Evolutionary conservation across 2,797 vertebrate species (phyloP), one percentile per base, ranked within the genome.

Genomic region (Microctenopoma stevenorrisi): DNA sequence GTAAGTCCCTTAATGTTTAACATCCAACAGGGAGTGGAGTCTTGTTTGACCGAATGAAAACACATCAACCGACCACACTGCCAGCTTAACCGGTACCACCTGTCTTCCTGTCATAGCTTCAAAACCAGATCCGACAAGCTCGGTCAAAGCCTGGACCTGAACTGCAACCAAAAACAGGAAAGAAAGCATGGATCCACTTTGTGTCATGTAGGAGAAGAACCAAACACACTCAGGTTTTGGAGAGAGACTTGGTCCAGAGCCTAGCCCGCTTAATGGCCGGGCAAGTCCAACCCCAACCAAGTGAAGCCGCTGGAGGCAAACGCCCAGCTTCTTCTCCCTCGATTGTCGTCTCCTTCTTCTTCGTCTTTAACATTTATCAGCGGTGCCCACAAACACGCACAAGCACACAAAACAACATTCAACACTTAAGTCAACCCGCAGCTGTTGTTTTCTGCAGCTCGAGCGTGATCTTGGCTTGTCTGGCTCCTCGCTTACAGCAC

Each of bases 41-140:
- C 40, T 73, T 46, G 61, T 46, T 53, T 28, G 61, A 67, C 40
- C 40, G 38, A 9, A 42, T 58, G 46, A 47, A 7, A 47, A 44
- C 47, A 64, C 51, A 7, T 43, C 53, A 73, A 76, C 58, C 42
- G 38, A 78, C 78, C 68, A 60, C 81, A 86, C 85, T 87, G 81
- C 88, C 87, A 82, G 62, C 67, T 40, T 57, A 30, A 54, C 48
- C 73, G 28, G 68, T 50, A 72, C 71, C 57, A 13, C 59, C 74
- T 56, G 81, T 85, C 85, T 78, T 86, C 86, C 83, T 80, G 55
- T 68, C 70, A 48, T 66, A 25, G 5, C 74, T 33, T 59, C 58
- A 64, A 55, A 82, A 60, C 44, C 51, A 47, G 44, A 79, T 50
- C 47, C 3, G 1, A 46, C 51, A 4, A 48, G 53, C 64, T 68